Evolutionary conservation across 2,888 invertebrate species (phyloP).

Genomic region (Yponomeuta sedellus): DNA sequence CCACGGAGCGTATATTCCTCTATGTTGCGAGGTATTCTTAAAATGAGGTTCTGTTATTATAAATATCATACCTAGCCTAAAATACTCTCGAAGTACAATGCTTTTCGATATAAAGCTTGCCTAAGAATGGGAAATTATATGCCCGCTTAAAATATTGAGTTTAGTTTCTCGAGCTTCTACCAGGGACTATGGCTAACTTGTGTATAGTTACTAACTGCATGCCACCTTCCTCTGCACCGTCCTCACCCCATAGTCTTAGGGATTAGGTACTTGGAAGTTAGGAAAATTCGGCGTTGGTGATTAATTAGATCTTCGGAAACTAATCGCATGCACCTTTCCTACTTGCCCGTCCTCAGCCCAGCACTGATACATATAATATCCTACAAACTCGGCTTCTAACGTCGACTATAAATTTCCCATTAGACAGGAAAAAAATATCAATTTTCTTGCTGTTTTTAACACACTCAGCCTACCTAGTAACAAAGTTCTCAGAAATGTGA

Average conservation of each 20-base stretch:
- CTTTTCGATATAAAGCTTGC: not conserved
- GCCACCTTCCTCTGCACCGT: conserved; percentile 40
- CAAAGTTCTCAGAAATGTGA: conserved; percentile 44
- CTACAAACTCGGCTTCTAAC: not conserved
- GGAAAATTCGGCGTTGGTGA: conserved; percentile 6
- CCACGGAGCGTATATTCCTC: too few relatives aligned
- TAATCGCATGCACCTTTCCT: conserved; percentile 17
- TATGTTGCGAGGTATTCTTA: too few relatives aligned
- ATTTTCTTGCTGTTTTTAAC: conserved; percentile 16
- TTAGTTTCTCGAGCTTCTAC: not conserved
- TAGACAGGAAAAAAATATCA: not conserved
- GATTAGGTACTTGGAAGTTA: not conserved
- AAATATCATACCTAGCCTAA: conserved; percentile 9
- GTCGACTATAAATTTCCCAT: not conserved
- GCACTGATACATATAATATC: conserved; percentile 28
- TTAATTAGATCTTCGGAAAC: not conserved
- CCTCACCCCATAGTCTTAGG: not conserved
- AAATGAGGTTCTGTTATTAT: not conserved
- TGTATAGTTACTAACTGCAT: conserved; percentile 46
- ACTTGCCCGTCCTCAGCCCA: conserved; percentile 27
- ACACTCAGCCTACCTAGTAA: not conserved
- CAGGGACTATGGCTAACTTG: conserved; percentile 31
- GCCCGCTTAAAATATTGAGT: not conserved
- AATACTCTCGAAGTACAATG: not conserved
- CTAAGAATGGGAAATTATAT: not conserved